Evolutionary conservation across 2,888 invertebrate species (phyloP).

Genomic region (Aquatica leii): DNA sequence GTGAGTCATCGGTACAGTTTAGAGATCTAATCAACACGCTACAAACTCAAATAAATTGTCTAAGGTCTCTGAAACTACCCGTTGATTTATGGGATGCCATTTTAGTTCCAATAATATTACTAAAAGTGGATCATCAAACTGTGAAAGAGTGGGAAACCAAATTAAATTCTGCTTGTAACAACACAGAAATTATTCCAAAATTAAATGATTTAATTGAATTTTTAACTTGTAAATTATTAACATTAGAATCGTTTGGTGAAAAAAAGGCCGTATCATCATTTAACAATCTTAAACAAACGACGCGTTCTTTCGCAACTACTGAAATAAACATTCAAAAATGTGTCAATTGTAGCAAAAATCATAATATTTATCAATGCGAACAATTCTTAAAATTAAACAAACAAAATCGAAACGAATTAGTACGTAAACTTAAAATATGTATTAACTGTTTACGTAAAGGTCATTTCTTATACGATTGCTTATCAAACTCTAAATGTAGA

Average conservation of each 20-base stretch:
- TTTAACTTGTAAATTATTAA: neutral
- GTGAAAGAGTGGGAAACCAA: neutral
- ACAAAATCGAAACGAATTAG: neutral
- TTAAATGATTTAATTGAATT: neutral
- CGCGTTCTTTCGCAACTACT: too few relatives aligned
- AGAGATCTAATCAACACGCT: neutral
- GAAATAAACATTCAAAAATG: neutral
- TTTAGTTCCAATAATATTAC: neutral
- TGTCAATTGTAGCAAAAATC: neutral
- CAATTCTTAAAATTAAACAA: neutral
- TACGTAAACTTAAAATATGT: neutral
- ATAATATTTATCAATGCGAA: neutral
- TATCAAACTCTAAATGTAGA: neutral
- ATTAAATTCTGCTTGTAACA: neutral
- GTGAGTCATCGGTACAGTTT: neutral
- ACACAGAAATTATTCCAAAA: neutral
- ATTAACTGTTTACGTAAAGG: neutral
- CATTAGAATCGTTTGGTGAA: too few relatives aligned
- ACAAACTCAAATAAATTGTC: neutral
- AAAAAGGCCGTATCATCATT: too few relatives aligned
- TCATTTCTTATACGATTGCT: neutral
- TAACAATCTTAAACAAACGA: too few relatives aligned
- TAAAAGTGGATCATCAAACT: neutral
- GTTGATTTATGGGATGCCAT: neutral
- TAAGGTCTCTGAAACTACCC: neutral